phyloP scores from a whole-genome alignment of 2,113 vertebrate genomes.

The Toxotes jaculatrix region DNA sequence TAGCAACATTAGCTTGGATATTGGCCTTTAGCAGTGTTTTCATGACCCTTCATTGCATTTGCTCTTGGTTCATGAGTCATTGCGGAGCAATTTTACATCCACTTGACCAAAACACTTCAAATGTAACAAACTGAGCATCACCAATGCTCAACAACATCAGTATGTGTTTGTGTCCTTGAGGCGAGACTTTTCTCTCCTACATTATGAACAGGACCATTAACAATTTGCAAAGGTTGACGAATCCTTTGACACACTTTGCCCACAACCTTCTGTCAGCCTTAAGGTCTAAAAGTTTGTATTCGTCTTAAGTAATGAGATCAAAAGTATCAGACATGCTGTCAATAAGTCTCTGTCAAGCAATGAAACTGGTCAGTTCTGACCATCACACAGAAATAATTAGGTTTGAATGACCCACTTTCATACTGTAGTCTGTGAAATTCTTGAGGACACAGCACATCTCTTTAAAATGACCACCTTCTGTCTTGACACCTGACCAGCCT shows the following conservation, averaged over 20 bases:
- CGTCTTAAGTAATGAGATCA: background rate
- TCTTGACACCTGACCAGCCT: background rate
- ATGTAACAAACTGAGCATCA: no score
- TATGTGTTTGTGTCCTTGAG: background rate
- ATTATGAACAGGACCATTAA: background rate
- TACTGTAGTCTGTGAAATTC: background rate
- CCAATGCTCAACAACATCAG: background rate
- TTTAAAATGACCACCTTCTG: constrained; percentile 26
- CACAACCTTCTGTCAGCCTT: background rate
- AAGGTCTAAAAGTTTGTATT: background rate
- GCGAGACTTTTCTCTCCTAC: background rate
- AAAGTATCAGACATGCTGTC: background rate
- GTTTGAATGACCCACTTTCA: constrained; percentile 16
- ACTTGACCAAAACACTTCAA: background rate
- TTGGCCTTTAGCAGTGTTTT: background rate
- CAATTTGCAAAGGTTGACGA: background rate
- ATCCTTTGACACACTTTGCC: background rate
- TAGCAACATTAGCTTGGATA: background rate
- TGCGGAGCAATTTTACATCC: background rate
- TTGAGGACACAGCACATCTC: background rate
- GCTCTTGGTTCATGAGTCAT: constrained; percentile 3
- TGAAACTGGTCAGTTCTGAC: background rate
- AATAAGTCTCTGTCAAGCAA: constrained; percentile 4
- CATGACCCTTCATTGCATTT: background rate
- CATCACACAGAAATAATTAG: background rate